phyloP scores from a whole-genome alignment of 2,113 vertebrate species.

The Malurus elegans region DNA sequence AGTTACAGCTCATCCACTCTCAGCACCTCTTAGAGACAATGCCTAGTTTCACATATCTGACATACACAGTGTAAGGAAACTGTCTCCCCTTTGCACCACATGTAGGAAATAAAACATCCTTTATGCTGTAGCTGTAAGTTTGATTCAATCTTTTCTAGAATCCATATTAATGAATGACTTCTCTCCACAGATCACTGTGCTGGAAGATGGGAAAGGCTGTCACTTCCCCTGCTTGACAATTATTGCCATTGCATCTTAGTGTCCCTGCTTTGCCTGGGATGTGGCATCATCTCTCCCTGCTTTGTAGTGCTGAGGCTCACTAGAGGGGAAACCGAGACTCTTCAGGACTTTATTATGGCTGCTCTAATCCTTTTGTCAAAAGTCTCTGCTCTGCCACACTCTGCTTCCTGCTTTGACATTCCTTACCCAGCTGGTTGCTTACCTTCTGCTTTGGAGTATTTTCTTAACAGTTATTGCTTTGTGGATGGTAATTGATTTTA shows the following conservation, averaged over 20 bases:
- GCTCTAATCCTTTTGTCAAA: not conserved
- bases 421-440: not conserved
- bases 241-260: not conserved
- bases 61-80: not conserved
- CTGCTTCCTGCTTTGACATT: not conserved
- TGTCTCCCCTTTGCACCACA: not conserved
- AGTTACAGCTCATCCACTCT: not conserved
- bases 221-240: not conserved
- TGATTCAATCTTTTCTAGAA: conserved; percentile 10
- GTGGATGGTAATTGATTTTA: not conserved
- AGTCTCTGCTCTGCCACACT: not conserved
- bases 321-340: not conserved
- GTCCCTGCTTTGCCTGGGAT: not conserved
- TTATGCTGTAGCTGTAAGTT: not conserved
- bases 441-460: not conserved
- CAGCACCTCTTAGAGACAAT: not conserved
- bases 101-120: not conserved
- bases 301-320: not conserved
- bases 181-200: not conserved
- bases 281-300: not conserved
- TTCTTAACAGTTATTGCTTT: not conserved
- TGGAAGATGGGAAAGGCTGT: not conserved
- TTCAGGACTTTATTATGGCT: not conserved
- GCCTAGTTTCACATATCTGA: not conserved
- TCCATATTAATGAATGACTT: not conserved